These are phyloP conservation scores for Etheostoma perlongum DNA, from an alignment of 2,797 vertebrate genomes.

Conservation along the genomic window DNA sequence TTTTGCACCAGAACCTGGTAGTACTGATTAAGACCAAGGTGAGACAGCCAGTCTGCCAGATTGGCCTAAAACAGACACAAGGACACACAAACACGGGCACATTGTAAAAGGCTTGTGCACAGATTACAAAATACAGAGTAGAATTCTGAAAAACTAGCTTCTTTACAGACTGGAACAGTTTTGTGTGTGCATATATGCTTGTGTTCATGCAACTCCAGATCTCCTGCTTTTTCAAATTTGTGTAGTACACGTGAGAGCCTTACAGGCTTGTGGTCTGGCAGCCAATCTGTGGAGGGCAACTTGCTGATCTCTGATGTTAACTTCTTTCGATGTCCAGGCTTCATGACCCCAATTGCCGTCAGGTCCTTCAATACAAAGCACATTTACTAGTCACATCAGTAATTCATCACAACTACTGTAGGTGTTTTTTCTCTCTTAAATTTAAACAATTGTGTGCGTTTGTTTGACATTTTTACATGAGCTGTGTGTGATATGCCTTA, in stretches of 20 bases:
- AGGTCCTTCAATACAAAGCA: constrained; percentile 88
- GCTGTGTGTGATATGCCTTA: constrained; percentile 38
- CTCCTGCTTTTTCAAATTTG: neutral
- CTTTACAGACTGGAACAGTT: constrained; percentile 25
- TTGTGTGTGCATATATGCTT: constrained; percentile 52
- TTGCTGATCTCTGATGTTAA: constrained; percentile 94
- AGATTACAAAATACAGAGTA: neutral
- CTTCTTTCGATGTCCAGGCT: constrained; percentile 98
- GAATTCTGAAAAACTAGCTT: neutral
- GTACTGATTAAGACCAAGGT: constrained; percentile 96
- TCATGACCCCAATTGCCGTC: constrained; percentile 96
- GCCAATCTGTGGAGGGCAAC: constrained; percentile 92
- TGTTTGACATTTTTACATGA: constrained; percentile 43
- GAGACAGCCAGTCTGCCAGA: constrained; percentile 94
- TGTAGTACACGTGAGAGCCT: constrained; percentile 61
- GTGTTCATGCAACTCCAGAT: constrained; percentile 5
- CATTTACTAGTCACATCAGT: constrained; percentile 43
- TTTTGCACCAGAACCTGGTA: constrained; percentile 98
- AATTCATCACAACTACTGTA: constrained; percentile 12
- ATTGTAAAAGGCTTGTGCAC: constrained; percentile 2
- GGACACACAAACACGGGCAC: constrained; percentile 16
- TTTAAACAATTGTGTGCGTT: constrained; percentile 33
- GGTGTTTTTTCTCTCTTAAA: constrained; percentile 28
- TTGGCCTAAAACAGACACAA: constrained; percentile 86
- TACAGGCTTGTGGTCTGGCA: constrained; percentile 95